These are phyloP conservation scores for Arvicanthis niloticus DNA, from an alignment of 2,113 vertebrate species.

Conservation along the genomic window DNA sequence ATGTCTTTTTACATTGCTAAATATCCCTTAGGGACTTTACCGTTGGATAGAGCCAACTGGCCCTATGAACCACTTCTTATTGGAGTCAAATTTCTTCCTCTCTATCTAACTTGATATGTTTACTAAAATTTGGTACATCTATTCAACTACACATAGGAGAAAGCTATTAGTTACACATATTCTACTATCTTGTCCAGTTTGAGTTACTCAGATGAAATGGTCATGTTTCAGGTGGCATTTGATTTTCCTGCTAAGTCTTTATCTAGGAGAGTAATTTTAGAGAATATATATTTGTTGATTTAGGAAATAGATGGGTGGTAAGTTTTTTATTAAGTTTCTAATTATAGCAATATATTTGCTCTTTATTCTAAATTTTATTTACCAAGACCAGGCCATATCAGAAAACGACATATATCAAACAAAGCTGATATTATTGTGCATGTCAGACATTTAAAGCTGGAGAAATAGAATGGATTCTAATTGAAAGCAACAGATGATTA, in stretches of 20 bases:
- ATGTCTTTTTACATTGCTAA: neutral
- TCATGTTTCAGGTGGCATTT: neutral
- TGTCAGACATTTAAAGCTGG: constrained; percentile 23
- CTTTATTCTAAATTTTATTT: constrained; percentile 22
- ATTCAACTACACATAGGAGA: neutral
- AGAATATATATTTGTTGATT: constrained; percentile 12
- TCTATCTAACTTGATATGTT: neutral
- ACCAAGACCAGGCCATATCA: constrained; percentile 4
- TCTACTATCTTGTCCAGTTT: neutral
- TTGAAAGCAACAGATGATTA: neutral
- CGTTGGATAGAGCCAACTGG: neutral
- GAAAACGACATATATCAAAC: neutral
- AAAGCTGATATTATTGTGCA: neutral
- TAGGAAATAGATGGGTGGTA: neutral
- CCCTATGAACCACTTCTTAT: neutral
- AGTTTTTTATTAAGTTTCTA: constrained; percentile 19
- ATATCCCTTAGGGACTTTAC: neutral
- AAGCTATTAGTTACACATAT: neutral
- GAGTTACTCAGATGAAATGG: neutral
- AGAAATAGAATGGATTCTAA: constrained; percentile 47
- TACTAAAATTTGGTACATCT: neutral
- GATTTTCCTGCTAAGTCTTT: neutral
- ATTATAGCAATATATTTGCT: neutral
- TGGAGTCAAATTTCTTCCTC: neutral
- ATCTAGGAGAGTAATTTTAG: neutral